These are phyloP conservation scores for Malurus cyaneus DNA, from an alignment of 2,113 vertebrate genomes.

Conservation along the genomic window DNA sequence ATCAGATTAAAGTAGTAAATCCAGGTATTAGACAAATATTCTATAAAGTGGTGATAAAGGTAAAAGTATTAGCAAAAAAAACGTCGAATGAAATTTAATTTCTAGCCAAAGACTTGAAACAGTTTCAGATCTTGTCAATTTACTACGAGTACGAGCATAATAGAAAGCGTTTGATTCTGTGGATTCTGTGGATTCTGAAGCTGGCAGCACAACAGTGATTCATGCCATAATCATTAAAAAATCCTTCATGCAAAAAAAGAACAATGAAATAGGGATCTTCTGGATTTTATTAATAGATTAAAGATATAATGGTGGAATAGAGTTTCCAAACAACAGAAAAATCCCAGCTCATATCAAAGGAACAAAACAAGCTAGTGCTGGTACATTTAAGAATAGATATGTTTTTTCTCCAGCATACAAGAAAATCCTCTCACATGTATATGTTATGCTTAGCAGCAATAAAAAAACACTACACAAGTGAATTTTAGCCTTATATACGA, in stretches of 20 bases:
- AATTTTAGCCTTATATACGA: background rate
- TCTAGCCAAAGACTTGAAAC: background rate
- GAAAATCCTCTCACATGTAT: background rate
- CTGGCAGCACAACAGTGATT: background rate
- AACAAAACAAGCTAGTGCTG: background rate
- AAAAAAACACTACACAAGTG: background rate
- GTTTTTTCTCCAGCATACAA: background rate
- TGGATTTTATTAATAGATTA: background rate
- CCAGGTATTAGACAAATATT: background rate
- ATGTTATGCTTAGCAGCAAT: background rate
- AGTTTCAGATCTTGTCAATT: conserved; percentile 49
- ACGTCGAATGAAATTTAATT: conserved; percentile 22
- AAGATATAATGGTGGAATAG: background rate
- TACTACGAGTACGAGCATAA: conserved; percentile 2
- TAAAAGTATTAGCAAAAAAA: background rate
- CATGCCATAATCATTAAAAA: conserved; percentile 5
- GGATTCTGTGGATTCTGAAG: background rate
- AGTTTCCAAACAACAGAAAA: background rate
- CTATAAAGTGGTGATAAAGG: background rate
- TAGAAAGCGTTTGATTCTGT: conserved; percentile 27
- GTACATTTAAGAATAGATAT: background rate
- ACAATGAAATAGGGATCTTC: background rate
- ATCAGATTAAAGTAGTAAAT: background rate
- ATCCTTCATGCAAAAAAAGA: background rate
- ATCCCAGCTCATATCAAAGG: background rate